These are phyloP conservation scores for Acanthornis magna DNA, from an alignment of 2,797 vertebrate genomes.

Conservation along the genomic window DNA sequence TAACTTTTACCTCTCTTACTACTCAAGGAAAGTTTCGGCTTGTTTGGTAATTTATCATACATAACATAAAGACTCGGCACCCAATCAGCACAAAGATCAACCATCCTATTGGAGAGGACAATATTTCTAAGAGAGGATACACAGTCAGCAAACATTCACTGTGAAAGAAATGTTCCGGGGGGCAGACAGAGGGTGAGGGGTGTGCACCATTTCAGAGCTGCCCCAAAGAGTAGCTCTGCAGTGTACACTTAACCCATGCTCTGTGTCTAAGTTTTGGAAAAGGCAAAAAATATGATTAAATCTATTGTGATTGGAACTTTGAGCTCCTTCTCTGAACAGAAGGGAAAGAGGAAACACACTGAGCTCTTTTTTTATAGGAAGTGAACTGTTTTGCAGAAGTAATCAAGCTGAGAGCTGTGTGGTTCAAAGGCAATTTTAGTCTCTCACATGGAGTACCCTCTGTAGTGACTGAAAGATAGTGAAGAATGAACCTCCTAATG, in stretches of 20 bases:
- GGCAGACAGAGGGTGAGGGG: neutral
- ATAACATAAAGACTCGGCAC: neutral
- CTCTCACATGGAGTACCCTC: neutral
- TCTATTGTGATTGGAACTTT: neutral
- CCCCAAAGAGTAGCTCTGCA: neutral
- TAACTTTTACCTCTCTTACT: neutral
- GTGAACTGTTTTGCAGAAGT: neutral
- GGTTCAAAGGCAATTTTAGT: neutral
- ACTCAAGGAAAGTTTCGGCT: neutral
- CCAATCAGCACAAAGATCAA: neutral
- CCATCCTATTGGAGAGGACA: neutral
- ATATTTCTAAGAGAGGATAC: neutral
- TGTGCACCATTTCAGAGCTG: neutral
- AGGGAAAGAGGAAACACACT: neutral
- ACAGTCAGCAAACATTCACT: neutral
- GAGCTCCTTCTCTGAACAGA: neutral
- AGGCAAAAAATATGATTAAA: neutral
- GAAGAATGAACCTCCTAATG: neutral
- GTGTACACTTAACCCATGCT: neutral
- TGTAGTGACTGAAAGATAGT: neutral
- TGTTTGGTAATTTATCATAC: neutral
- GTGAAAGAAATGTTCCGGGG: neutral
- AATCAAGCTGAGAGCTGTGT: neutral
- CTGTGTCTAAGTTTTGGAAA: neutral
- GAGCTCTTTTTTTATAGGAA: neutral